Evolutionary conservation across 2,888 invertebrate genomes (phyloP).

Genomic region (Sminthurides aquaticus): DNA sequence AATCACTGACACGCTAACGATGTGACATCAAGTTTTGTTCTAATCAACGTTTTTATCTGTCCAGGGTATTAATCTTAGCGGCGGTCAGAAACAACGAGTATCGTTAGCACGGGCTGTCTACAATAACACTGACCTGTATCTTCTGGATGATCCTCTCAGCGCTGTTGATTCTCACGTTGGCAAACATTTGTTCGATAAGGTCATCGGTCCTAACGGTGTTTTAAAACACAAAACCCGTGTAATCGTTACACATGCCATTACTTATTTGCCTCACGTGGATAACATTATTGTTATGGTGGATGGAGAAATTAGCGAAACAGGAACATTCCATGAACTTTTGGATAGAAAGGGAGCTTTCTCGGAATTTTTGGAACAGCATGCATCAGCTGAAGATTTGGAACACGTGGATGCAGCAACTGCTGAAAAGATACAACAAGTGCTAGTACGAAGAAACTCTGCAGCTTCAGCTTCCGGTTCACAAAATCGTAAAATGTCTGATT

Average conservation of each 20-base stretch:
- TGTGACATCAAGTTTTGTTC: too few species aligned
- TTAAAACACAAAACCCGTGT: slow-evolving; percentile 67
- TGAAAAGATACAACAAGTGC: not conserved
- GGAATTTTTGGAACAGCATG: slow-evolving; percentile 65
- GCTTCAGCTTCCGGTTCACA: not conserved
- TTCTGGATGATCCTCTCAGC: slow-evolving; percentile 55
- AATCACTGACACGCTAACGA: too few species aligned
- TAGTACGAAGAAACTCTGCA: not conserved
- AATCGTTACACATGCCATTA: slow-evolving; percentile 90
- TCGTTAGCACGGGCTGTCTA: slow-evolving; percentile 58
- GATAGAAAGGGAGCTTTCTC: slow-evolving; percentile 65
- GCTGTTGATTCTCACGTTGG: slow-evolving; percentile 72
- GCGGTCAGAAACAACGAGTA: slow-evolving; percentile 63
- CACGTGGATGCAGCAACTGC: slow-evolving; percentile 35
- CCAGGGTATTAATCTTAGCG: slow-evolving; percentile 70
- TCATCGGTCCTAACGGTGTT: slow-evolving; percentile 71
- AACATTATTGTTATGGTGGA: slow-evolving; percentile 80
- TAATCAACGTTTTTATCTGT: too few species aligned
- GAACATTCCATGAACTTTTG: slow-evolving; percentile 81
- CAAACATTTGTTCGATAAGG: slow-evolving; percentile 92
- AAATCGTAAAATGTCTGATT: not conserved
- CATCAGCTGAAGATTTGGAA: slow-evolving; percentile 44
- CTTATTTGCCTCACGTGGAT: slow-evolving; percentile 83
- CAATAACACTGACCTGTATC: slow-evolving; percentile 49
- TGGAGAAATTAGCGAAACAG: slow-evolving; percentile 79